Conservation (phyloP, 2,797 vertebrate genomes). For the Eurystomus glaucurus region DNA sequence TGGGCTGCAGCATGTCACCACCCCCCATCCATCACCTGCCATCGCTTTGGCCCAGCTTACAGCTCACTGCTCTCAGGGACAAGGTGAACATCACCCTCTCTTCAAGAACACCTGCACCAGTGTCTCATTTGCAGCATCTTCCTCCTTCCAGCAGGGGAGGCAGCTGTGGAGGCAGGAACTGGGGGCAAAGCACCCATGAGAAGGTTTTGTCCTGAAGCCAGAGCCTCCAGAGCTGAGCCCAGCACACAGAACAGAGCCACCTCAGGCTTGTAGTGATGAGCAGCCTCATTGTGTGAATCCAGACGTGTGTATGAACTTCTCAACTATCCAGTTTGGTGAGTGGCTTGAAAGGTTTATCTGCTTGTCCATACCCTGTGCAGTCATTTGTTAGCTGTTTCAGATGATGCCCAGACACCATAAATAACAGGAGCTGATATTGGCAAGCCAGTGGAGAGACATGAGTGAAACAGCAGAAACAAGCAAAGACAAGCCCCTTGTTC, state of each 20-base stretch:
- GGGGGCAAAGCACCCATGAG: rapidly evolving
- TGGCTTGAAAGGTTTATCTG: background rate
- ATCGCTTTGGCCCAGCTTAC: rapidly evolving
- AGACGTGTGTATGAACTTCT: rapidly evolving
- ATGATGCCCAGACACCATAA: rapidly evolving
- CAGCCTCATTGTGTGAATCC: rapidly evolving
- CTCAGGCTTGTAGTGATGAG: rapidly evolving
- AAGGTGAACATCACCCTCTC: rapidly evolving
- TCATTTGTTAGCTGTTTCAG: background rate
- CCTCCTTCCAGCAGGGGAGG: background rate
- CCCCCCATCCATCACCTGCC: background rate
- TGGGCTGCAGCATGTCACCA: background rate
- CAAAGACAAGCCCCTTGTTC: background rate
- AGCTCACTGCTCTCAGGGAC: background rate
- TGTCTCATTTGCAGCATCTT: rapidly evolving
- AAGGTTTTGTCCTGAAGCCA: rapidly evolving
- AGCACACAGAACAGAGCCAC: rapidly evolving
- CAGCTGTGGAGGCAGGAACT: background rate
- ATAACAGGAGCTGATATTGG: background rate
- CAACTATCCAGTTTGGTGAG: background rate
- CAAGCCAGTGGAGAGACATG: background rate
- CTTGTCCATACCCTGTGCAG: rapidly evolving
- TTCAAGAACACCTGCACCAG: background rate
- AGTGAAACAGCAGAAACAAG: background rate
- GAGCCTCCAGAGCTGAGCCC: background rate